These are phyloP conservation scores for Sisyra terminalis DNA, from an alignment of 2,888 invertebrate genomes.

Conservation along the genomic window DNA sequence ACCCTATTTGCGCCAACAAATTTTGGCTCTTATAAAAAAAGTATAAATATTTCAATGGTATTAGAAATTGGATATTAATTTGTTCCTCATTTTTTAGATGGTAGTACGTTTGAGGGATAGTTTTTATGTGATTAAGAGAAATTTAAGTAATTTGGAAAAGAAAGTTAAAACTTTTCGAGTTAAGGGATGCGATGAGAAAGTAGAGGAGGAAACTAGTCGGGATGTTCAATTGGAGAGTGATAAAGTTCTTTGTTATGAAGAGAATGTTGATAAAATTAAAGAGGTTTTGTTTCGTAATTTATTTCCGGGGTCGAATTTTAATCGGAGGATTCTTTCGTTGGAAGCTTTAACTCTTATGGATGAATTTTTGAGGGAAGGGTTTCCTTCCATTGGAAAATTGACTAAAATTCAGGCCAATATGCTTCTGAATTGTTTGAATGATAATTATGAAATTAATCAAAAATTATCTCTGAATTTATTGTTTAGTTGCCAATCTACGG, in stretches of 20 bases:
- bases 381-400: conserved; percentile 17
- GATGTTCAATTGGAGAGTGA: conserved; percentile 10
- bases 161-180: conserved; percentile 14
- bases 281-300: conserved; percentile 34
- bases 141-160: conserved; percentile 11
- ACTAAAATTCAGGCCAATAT: conserved; percentile 26
- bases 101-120: conserved; percentile 32
- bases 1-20: conserved; percentile 49
- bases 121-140: conserved; percentile 17
- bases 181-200: conserved; percentile 10
- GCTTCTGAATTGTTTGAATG: conserved; percentile 40
- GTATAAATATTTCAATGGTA: conserved; percentile 29
- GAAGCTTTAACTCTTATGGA: conserved; percentile 32
- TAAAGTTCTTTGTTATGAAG: conserved; percentile 26
- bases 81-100: neutral
- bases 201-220: neutral
- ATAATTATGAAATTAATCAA: conserved; percentile 68
- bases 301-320: conserved; percentile 44
- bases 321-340: conserved; percentile 38
- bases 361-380: conserved; percentile 16
- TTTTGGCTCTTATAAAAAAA: conserved; percentile 54
- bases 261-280: conserved; percentile 32
- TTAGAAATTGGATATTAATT: too few species aligned
- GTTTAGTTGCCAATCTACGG: conserved; percentile 19
- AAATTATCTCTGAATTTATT: conserved; percentile 42